Evolutionary conservation across 2,888 invertebrate species (phyloP).

Genomic region (Amphiduros pacificus): DNA sequence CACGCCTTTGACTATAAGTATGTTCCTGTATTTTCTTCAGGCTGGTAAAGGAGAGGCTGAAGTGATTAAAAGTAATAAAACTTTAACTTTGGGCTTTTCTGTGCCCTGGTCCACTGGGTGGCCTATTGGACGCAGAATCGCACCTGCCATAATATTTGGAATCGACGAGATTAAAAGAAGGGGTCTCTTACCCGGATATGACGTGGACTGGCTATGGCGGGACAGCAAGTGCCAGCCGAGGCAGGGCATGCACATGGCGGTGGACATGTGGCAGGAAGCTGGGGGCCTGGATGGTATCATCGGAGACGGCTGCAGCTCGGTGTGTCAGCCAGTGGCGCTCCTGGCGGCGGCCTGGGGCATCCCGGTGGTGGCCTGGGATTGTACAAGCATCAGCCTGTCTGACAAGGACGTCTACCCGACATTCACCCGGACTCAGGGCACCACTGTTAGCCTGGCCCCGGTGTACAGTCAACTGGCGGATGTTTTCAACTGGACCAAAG

Average conservation of each 20-base stretch:
- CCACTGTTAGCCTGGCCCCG: neutral
- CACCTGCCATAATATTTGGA: no score
- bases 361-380: neutral
- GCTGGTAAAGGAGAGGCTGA: no score
- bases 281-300: neutral
- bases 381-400: neutral
- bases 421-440: neutral
- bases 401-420: neutral
- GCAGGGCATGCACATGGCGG: neutral
- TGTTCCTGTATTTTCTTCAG: no score
- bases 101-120: no score
- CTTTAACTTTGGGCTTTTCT: no score
- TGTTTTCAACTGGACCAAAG: neutral
- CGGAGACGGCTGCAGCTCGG: neutral
- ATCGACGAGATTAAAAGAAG: no score
- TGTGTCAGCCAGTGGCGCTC: neutral
- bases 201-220: neutral
- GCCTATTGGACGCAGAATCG: no score
- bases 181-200: neutral
- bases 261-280: neutral
- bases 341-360: neutral
- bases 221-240: neutral
- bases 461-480: neutral
- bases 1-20: no score
- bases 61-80: no score